Conservation (phyloP, 1,140 invertebrate genomes). For the Agrilus planipennis region DNA sequence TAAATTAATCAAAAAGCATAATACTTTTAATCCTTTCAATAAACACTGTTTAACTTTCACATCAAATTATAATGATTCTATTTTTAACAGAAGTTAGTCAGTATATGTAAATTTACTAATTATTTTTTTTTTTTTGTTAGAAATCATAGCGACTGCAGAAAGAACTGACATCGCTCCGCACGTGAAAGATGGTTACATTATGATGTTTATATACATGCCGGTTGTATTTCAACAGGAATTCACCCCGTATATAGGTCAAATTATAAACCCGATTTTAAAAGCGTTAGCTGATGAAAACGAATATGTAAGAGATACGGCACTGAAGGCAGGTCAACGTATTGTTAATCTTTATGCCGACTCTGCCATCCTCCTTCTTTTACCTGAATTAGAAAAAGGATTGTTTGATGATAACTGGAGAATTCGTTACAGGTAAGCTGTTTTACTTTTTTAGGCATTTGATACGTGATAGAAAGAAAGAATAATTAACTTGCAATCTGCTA, state of each 20-base stretch:
- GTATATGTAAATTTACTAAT: neutral
- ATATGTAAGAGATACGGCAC: constrained; percentile 93
- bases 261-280: constrained; percentile 95
- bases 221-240: constrained; percentile 92
- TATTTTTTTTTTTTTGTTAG: constrained; percentile 33
- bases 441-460: too few species aligned
- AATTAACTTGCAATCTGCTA: too few species aligned
- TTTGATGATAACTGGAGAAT: constrained; percentile 99
- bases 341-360: constrained; percentile 95
- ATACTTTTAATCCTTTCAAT: constrained; percentile 3
- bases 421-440: constrained; percentile 52
- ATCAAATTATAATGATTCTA: neutral
- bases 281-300: constrained; percentile 98
- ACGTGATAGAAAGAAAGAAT: too few species aligned
- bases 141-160: constrained; percentile 93
- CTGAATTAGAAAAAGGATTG: constrained; percentile 85
- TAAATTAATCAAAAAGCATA: too few species aligned
- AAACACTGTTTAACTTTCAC: neutral
- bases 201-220: constrained; percentile 99
- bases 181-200: constrained; percentile 98
- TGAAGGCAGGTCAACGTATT: constrained; percentile 93
- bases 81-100: neutral
- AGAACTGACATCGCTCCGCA: constrained; percentile 90
- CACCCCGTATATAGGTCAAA: constrained; percentile 91
- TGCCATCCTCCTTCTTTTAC: constrained; percentile 84